These are phyloP conservation scores for Aplysia californica DNA, from an alignment of 1,140 invertebrate species.

Conservation along the genomic window DNA sequence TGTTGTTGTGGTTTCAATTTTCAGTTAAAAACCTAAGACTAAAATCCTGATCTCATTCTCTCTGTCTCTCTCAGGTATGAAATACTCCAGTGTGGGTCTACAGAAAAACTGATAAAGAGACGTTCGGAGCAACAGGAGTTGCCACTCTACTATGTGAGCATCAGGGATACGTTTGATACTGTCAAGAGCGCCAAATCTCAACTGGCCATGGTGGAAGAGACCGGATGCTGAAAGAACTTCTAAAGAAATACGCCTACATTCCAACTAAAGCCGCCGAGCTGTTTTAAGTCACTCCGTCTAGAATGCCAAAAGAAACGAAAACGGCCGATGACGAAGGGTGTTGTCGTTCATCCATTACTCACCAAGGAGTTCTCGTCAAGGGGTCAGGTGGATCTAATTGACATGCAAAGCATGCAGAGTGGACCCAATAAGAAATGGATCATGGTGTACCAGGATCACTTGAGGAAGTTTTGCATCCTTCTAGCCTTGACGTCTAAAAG, in stretches of 20 bases:
- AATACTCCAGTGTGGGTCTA: background rate
- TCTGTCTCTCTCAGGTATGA: background rate
- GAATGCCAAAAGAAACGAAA: slow-evolving; percentile 1
- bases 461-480: too few species aligned
- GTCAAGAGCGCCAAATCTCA: background rate
- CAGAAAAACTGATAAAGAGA: background rate
- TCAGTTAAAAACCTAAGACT: background rate
- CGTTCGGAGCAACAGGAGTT: background rate
- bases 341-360: slow-evolving; percentile 14
- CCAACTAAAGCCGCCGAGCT: background rate
- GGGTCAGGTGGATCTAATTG: slow-evolving; percentile 20
- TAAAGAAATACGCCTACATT: slow-evolving; percentile 1
- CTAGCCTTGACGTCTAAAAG: too few species aligned
- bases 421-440: too few species aligned
- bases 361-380: slow-evolving; percentile 18
- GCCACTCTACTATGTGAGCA: background rate
- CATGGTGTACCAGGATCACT: too few species aligned
- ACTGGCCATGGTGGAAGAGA: slow-evolving; percentile 1
- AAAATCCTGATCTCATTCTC: background rate
- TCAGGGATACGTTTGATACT: background rate
- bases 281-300: background rate
- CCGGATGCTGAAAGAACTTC: background rate
- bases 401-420: too few species aligned
- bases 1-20: background rate
- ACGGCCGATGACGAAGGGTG: slow-evolving; percentile 22